phyloP scores from a whole-genome alignment of 2,797 vertebrate genomes.

The Eupleurogrammus muticus region DNA sequence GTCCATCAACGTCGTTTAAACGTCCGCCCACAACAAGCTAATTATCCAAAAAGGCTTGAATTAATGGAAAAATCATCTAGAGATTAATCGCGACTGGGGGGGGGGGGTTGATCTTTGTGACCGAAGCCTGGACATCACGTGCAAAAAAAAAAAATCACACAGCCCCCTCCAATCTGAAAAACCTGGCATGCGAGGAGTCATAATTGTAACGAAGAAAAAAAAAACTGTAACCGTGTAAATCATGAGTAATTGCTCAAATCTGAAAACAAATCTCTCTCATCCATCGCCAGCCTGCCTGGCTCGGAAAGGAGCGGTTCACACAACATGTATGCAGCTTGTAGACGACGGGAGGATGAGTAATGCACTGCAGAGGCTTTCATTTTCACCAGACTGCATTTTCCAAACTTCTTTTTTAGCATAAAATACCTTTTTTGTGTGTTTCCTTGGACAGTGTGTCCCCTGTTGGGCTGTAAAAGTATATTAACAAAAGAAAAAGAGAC shows the following conservation, averaged over 20 bases:
- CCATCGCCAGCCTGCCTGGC: neutral
- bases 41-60: conserved; percentile 9
- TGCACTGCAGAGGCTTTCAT: neutral
- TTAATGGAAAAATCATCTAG: neutral
- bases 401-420: neutral
- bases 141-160: neutral
- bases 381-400: neutral
- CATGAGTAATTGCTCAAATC: neutral
- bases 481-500: too few species aligned
- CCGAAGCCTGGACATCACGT: neutral
- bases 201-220: too few species aligned
- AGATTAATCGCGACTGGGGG: conserved; percentile 1
- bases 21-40: conserved; percentile 1
- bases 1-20: conserved; percentile 23
- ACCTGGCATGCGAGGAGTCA: neutral
- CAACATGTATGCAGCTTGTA: neutral
- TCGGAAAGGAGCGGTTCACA: neutral
- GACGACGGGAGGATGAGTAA: neutral
- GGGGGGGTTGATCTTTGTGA: neutral
- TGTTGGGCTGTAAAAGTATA: too few species aligned
- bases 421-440: too few species aligned
- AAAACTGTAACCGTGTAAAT: neutral
- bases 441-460: too few species aligned
- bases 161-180: neutral
- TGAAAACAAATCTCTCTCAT: neutral